Conservation (phyloP, 2,888 invertebrate species). For the Trisateles emortualis region DNA sequence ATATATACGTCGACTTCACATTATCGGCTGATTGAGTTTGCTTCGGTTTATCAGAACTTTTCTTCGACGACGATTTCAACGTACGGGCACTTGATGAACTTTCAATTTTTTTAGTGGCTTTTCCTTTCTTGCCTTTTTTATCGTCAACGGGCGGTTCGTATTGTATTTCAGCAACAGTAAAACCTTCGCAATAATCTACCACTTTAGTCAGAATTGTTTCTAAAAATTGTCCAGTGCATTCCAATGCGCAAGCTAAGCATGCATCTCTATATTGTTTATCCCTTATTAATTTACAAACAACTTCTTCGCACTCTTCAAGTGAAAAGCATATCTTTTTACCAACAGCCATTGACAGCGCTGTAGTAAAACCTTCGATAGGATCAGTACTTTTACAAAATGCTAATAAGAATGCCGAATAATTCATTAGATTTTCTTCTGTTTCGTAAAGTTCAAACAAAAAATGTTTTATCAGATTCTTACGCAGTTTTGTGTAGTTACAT, state of each 20-base stretch:
- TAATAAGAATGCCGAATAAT: slow-evolving; percentile 88
- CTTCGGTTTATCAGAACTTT: slow-evolving; percentile 48
- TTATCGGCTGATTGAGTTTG: slow-evolving; percentile 61
- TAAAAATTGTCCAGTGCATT: slow-evolving; percentile 67
- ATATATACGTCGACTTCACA: slow-evolving; percentile 69
- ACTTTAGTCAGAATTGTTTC: slow-evolving; percentile 66
- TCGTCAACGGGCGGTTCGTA: slow-evolving; percentile 55
- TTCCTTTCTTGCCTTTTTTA: slow-evolving; percentile 59
- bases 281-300: slow-evolving; percentile 73
- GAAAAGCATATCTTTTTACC: slow-evolving; percentile 85
- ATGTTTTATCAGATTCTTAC: slow-evolving; percentile 79
- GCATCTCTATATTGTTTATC: slow-evolving; percentile 72
- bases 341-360: slow-evolving; percentile 85
- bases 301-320: slow-evolving; percentile 78
- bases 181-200: slow-evolving; percentile 69
- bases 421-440: slow-evolving; percentile 76
- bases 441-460: slow-evolving; percentile 87
- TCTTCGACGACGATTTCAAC: slow-evolving; percentile 56
- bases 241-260: slow-evolving; percentile 68
- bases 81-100: slow-evolving; percentile 64
- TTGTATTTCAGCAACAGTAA: slow-evolving; percentile 69
- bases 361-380: slow-evolving; percentile 85
- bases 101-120: slow-evolving; percentile 56
- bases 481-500: slow-evolving; percentile 57
- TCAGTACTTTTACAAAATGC: slow-evolving; percentile 88